Percentiles rank a stretch among this genome's conserved stretches.
phyloP scores from a whole-genome alignment of 92 coral and sea anemone species.

The Pocillopora meandrina region DNA sequence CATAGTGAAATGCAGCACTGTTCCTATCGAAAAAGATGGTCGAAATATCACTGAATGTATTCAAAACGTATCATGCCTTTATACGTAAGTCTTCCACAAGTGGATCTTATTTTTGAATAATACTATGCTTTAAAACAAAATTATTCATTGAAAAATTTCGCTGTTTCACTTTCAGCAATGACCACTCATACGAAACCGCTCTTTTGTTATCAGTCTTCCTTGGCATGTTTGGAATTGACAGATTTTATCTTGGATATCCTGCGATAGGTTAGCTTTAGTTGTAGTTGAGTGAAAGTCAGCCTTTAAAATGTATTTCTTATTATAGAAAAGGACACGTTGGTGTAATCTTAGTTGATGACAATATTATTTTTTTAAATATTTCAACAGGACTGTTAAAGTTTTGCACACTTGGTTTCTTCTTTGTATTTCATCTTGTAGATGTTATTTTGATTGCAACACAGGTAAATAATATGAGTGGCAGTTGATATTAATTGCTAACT shows the following conservation, averaged over 20 bases:
- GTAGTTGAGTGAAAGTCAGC: not conserved
- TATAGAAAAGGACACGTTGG: too few relatives aligned
- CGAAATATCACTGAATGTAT: constrained; percentile 54
- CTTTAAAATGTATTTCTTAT: not conserved
- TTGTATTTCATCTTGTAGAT: constrained; percentile 93
- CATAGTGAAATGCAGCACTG: constrained; percentile 76
- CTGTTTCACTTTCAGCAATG: constrained; percentile 67
- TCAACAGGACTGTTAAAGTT: constrained; percentile 86
- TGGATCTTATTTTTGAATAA: not conserved
- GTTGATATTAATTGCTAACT: too few relatives aligned
- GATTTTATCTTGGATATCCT: constrained; percentile 98
- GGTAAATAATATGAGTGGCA: constrained; percentile 41
- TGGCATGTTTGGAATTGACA: constrained; percentile 99
- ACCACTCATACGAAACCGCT: constrained; percentile 85
- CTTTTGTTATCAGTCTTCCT: constrained; percentile 90
- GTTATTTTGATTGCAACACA: constrained; percentile 93
- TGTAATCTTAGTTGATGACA: not conserved
- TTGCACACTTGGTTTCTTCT: constrained; percentile 97
- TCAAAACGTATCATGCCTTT: constrained; percentile 70
- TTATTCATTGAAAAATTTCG: not conserved
- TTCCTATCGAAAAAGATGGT: constrained; percentile 55
- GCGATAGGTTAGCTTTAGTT: constrained; percentile 77
- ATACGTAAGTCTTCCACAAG: constrained; percentile 70
- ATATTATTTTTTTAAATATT: not conserved
- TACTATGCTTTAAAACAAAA: not conserved